Evolutionary conservation across 2,797 vertebrate genomes (phyloP), one percentile per base, ranked within the genome.

Genomic region (Phrynocephalus forsythii): DNA sequence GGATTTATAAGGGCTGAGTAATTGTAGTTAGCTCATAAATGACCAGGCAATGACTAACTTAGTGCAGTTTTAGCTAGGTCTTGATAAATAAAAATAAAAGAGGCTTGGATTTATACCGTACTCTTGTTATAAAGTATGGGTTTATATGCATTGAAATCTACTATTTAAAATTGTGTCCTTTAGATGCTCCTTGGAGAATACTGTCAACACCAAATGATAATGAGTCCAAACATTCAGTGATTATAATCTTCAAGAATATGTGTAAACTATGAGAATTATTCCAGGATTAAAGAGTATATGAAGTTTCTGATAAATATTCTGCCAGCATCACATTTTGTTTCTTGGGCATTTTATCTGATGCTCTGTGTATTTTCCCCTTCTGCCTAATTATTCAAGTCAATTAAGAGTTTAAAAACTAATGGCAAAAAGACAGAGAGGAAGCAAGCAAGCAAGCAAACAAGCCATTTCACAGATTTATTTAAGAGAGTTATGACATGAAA

Each of bases 71-170:
- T 30, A 60, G 44, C 44, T 72, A 66, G 2, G 0, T 2, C 24
- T 63, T 20, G 15, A 52, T 66, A 52, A 67, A 11, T 18, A 68
- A 52, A 9, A 9, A 60, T 73, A 80, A 56, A 0, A 66, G 44
- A 26, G 72, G 33, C 4, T 79, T 67, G 48, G 20, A 0, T 79
- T 91, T 83, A n/a, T 66, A 66, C 73, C 73, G n/a, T 77, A 76
- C 0, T 5, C 26, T 48, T 44, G 50, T 3, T 63, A 0, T 0
- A 6, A 71, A 79, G 38, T 68, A 22, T 11, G 18, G 1, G 15
- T 11, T 11, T 1, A 0, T 1, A 0, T 28, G 1, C 68, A 60
- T 68, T 63, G 26, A 44, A 50, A 63, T 73, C 26, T 69, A 87
- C 33, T 28, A 26, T 9, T 76, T 44, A 33, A 48, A 16, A 85